These are phyloP conservation scores for Mylabris phalerata DNA, from an alignment of 1,140 invertebrate species.

Conservation along the genomic window DNA sequence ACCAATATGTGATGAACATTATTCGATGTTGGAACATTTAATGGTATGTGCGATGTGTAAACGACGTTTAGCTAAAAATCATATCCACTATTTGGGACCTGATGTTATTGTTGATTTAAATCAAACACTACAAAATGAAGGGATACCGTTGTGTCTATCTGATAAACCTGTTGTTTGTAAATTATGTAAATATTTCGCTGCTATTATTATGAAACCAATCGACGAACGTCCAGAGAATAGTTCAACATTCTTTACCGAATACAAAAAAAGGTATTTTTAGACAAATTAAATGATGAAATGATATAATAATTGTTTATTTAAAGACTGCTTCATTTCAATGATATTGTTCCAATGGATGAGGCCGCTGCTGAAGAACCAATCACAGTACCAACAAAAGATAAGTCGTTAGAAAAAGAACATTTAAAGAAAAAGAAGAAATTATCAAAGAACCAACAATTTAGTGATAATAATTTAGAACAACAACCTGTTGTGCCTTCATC, in stretches of 20 bases:
- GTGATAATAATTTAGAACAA: slow-evolving; percentile 33
- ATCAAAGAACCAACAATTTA: slow-evolving; percentile 35
- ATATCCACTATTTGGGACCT: slow-evolving; percentile 53
- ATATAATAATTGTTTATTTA: slow-evolving; percentile 5
- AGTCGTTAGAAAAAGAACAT: slow-evolving; percentile 45
- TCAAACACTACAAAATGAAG: slow-evolving; percentile 53
- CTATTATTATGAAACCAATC: slow-evolving; percentile 56
- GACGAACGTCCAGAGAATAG: slow-evolving; percentile 49
- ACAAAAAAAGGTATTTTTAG: slow-evolving; percentile 49
- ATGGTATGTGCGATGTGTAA: slow-evolving; percentile 70
- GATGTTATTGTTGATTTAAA: slow-evolving; percentile 60
- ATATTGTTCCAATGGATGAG: slow-evolving; percentile 59
- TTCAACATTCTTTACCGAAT: slow-evolving; percentile 55
- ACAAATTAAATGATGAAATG: too few species aligned
- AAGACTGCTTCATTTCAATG: slow-evolving; percentile 63
- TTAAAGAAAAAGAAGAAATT: slow-evolving; percentile 43
- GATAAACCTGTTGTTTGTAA: slow-evolving; percentile 66
- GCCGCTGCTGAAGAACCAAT: slow-evolving; percentile 48
- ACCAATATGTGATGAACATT: slow-evolving; percentile 56
- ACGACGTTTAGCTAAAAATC: slow-evolving; percentile 62
- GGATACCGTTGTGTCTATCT: slow-evolving; percentile 57
- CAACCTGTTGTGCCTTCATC: slow-evolving; percentile 20
- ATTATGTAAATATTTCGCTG: slow-evolving; percentile 67
- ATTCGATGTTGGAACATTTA: slow-evolving; percentile 58
- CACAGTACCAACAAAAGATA: slow-evolving; percentile 39